These are phyloP conservation scores for Thermophis baileyi DNA, from an alignment of 2,113 vertebrate genomes.

Conservation along the genomic window DNA sequence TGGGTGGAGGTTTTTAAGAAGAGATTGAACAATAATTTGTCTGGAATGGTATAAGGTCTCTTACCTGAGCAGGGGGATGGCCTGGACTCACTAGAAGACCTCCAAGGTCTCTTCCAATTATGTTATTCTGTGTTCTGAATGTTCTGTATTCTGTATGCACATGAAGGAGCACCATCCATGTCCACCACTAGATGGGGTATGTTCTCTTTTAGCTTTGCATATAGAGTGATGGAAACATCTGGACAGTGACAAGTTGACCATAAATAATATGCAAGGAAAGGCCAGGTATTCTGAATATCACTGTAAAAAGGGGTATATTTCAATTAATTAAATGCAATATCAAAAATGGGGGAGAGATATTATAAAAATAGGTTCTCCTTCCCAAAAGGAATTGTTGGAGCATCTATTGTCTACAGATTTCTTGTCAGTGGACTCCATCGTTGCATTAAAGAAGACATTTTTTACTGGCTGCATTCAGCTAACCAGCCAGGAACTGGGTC, in stretches of 20 bases:
- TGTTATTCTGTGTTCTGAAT: background rate
- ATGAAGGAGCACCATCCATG: background rate
- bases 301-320: background rate
- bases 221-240: background rate
- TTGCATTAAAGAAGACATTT: slow-evolving; percentile 58
- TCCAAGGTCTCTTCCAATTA: too few species aligned
- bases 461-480: slow-evolving; percentile 66
- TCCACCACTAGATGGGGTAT: background rate
- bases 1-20: too few species aligned
- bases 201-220: background rate
- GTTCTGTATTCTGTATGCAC: background rate
- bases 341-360: slow-evolving; percentile 32
- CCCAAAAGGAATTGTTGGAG: slow-evolving; percentile 48
- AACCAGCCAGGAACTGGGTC: slow-evolving; percentile 59
- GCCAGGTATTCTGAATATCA: background rate
- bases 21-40: too few species aligned
- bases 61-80: too few species aligned
- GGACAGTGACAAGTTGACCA: background rate
- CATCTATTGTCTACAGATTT: slow-evolving; percentile 51
- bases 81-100: too few species aligned
- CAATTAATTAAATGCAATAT: background rate
- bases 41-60: too few species aligned
- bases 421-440: slow-evolving; percentile 42
- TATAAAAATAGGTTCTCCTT: slow-evolving; percentile 48
- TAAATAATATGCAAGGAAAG: background rate